These are phyloP conservation scores for Oscheius sp. DNA, from an alignment of 1,140 invertebrate genomes.

Conservation along the genomic window DNA sequence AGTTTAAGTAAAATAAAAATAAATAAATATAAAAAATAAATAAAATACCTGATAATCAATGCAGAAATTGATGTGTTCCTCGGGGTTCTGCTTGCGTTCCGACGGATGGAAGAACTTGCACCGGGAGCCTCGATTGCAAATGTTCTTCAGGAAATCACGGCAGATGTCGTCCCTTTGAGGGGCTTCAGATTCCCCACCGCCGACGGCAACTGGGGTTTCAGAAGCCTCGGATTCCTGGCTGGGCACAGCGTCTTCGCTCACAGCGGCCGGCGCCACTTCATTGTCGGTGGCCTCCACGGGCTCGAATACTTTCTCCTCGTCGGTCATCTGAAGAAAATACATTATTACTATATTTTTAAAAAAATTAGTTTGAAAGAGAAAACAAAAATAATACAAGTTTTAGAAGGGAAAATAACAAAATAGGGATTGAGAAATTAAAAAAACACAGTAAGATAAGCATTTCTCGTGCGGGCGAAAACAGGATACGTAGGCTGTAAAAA, in stretches of 20 bases:
- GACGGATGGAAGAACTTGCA: slow-evolving; percentile 74
- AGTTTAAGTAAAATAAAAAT: no score
- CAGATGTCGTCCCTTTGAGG: slow-evolving; percentile 61
- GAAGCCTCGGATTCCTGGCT: neutral
- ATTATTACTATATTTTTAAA: no score
- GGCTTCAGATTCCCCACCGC: neutral
- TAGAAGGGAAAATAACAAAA: no score
- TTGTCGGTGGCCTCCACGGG: neutral
- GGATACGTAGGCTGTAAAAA: no score
- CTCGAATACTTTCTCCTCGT: neutral
- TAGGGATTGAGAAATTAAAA: no score
- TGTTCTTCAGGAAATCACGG: slow-evolving; percentile 68
- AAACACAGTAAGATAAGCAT: no score
- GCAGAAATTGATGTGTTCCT: slow-evolving; percentile 51
- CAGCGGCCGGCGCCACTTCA: no score
- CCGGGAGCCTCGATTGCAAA: slow-evolving; percentile 74
- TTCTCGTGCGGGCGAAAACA: no score
- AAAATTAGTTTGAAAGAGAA: no score
- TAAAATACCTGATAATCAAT: slow-evolving; percentile 53
- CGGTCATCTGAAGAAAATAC: slow-evolving; percentile 2
- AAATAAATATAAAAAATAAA: neutral
- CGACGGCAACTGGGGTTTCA: neutral
- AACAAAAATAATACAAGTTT: no score
- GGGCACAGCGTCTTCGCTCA: neutral
- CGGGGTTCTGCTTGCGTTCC: slow-evolving; percentile 52